phyloP scores from a whole-genome alignment of 2,113 vertebrate species.

The Nanorana parkeri region DNA sequence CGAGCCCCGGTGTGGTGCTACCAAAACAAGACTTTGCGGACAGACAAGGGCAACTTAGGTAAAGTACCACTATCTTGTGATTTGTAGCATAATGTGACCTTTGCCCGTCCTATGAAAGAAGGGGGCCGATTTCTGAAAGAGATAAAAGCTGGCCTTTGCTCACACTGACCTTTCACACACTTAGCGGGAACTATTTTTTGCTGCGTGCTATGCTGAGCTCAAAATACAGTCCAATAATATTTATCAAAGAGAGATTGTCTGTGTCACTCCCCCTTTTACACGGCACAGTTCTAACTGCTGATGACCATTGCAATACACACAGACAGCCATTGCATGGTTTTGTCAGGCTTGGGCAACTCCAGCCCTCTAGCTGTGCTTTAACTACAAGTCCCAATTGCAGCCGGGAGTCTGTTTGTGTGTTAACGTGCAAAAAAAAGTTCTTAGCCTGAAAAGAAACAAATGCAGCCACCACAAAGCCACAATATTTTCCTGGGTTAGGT shows the following conservation, averaged over 20 bases:
- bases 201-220: constrained; percentile 42
- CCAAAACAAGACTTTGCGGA: constrained; percentile 92
- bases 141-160: constrained; percentile 68
- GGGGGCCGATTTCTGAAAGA: background rate
- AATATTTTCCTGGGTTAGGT: too few species aligned
- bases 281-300: background rate
- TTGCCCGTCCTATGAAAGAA: background rate
- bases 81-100: background rate
- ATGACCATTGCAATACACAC: too few species aligned
- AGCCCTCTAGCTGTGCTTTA: too few species aligned
- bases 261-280: background rate
- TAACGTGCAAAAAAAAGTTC: too few species aligned
- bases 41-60: constrained; percentile 97
- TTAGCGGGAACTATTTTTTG: constrained; percentile 52
- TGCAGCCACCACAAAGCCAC: too few species aligned
- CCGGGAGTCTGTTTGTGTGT: too few species aligned
- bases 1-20: constrained; percentile 88
- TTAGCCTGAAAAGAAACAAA: too few species aligned
- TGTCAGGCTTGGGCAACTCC: too few species aligned
- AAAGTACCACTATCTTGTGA: constrained; percentile 57
- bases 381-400: too few species aligned
- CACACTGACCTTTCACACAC: constrained; percentile 67
- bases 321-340: too few species aligned
- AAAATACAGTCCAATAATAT: constrained; percentile 58
- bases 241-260: background rate